phyloP scores from a whole-genome alignment of 2,113 vertebrate genomes.

The Pangasianodon hypophthalmus region DNA sequence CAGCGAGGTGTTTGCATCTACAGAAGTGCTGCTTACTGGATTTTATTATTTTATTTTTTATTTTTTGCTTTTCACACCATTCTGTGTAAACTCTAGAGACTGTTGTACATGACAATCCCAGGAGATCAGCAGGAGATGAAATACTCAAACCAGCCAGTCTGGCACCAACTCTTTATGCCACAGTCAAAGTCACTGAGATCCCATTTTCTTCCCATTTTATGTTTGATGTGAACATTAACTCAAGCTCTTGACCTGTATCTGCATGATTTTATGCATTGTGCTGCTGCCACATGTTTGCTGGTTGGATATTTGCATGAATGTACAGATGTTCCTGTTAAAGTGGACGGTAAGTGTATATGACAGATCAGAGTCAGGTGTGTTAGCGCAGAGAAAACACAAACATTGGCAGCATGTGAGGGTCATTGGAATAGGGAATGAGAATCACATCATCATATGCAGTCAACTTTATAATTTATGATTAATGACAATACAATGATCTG shows the following conservation, averaged over 20 bases:
- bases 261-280: not conserved
- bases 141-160: not conserved
- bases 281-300: not conserved
- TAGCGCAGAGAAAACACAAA: not conserved
- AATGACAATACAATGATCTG: not conserved
- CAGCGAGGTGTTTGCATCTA: not conserved
- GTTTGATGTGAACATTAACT: not conserved
- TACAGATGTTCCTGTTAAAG: not conserved
- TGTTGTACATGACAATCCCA: not conserved
- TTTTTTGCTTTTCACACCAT: not conserved
- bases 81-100: not conserved
- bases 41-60: not conserved
- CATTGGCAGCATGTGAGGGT: not conserved
- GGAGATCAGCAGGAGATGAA: not conserved
- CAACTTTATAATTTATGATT: not conserved
- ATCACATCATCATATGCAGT: not conserved
- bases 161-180: not conserved
- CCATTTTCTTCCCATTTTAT: not conserved
- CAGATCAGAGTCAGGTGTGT: not conserved
- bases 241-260: not conserved
- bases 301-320: not conserved
- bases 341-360: not conserved
- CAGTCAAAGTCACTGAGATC: not conserved
- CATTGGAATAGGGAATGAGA: not conserved
- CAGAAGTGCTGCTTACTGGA: not conserved